Base-by-base conservation (phyloP, 2,888 invertebrate genomes). In the Aspidapion aeneum region DNA sequence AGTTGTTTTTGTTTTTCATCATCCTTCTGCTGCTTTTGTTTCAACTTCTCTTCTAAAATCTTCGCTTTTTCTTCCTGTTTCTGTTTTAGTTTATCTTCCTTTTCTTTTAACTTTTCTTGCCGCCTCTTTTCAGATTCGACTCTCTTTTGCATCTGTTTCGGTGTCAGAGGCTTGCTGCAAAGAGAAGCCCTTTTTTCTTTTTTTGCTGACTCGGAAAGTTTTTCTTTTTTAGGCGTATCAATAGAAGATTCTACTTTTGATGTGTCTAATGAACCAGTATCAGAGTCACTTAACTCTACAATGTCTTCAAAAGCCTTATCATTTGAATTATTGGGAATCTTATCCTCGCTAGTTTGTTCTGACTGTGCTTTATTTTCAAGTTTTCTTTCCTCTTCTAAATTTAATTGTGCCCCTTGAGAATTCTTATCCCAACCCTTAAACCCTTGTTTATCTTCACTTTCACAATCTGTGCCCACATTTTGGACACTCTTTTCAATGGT, bases 101-200 rank as follows among this genome's bases (percentile, higher is more conserved):
- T 82, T 64, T 81, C 81, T 64, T 81, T 79, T 20, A 66, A 63
- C 82, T 81, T 66, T 64, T 75, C 76, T 68, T 66, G 70, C n/a
- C 65, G 73, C 67, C 72, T 77, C 72, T 70, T 74, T 69, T 68
- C 78, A 61, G 66, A 73, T 61, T 74, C 74, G 3, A 71, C 22
- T 62, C 83, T 85, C 72, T 84, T 87, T 57, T 72, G 84, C 1
- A 84, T 58, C 80, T 86, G 76, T 67, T 73, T 77, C 1, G 78
- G 78, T 60, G 73, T 78, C 21, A 77, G 57, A 1, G 71, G 65
- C 67, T 75, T 78, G 22, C 72, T 74, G 2, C 77, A 75, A 9
- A 73, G 73, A 49, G 68, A 66, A 19, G 60, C 56, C n/a, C 66
- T 35, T 57, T 65, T 66, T 35, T 61, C 59, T 21, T 12, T 49